Base-by-base conservation (phyloP, 35 echinoderm and acorn worm genomes). In the Chiridota heheva region DNA sequence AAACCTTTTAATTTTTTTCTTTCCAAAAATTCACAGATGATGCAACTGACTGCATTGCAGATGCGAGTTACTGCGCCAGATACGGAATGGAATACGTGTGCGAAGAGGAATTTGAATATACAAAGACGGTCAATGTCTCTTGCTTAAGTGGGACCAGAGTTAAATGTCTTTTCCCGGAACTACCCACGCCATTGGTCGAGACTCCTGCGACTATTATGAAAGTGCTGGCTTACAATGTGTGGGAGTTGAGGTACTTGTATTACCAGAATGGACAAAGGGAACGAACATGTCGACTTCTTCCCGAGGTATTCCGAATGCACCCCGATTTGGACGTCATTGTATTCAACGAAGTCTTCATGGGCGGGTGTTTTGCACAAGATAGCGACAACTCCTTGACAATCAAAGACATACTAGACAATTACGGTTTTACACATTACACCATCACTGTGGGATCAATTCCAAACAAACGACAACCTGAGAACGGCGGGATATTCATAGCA, bases 281-380 rank as follows among this genome's bases (percentile, higher is more conserved):
- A 42, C 66, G 87, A 45, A 89, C 87, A 3, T 89, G 87, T 68
- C 68, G 87, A 0, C 56, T 83, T 33, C 35, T 77, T 16, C 78
- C 53, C 10, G 60, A 74, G 24, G 42, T 89, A 18, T 40, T 83
- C 0, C 22, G 69, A 34, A 44, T 69, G 48, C 68, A 83, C 29
- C 77, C 63, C 16, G 73, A 79, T 25, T 5, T 89, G 2, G 87
- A 89, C 58, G 87, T 83, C 15, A 89, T 89, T 47, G 87, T 89
- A 22, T 89, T 89, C 55, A 82, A 89, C 26, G 87, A 89, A 43
- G 42, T 82, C 12, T 70, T 79, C 70, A 73, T 82, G 69, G 87
- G 69, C 20, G 87, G 87, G 18, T 89, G 87, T 58, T 89, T 89
- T 38, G 40, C 67, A 28, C 76, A 41, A 48, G 75, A 65, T 35